phyloP scores from a whole-genome alignment of 2,797 vertebrate genomes.

The Parauchenoglanis ngamensis region DNA sequence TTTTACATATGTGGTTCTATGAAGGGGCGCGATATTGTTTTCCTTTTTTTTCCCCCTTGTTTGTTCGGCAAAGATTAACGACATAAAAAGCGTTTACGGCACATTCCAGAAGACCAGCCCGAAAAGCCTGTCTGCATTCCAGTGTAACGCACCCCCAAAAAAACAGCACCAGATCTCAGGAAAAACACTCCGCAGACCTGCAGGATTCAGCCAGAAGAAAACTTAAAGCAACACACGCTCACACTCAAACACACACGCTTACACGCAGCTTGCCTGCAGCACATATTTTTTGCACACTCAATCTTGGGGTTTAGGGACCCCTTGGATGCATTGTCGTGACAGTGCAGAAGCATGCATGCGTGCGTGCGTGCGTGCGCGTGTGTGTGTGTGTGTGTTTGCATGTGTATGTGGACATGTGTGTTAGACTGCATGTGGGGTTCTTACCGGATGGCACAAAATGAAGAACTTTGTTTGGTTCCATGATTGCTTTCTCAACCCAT shows the following conservation, averaged over 20 bases:
- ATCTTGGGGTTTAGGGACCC: constrained; percentile 76
- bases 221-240: constrained; percentile 52
- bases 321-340: constrained; percentile 64
- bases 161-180: constrained; percentile 48
- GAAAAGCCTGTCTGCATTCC: constrained; percentile 54
- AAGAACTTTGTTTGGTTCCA: constrained; percentile 85
- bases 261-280: constrained; percentile 53
- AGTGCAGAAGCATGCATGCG: constrained; percentile 32
- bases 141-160: constrained; percentile 52
- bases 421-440: constrained; percentile 63
- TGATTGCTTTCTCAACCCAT: constrained; percentile 81
- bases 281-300: constrained; percentile 67
- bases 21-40: constrained; percentile 50
- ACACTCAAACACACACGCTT: constrained; percentile 25
- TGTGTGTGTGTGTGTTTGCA: neutral
- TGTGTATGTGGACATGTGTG: constrained; percentile 37
- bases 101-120: constrained; percentile 67
- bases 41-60: constrained; percentile 45
- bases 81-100: constrained; percentile 60
- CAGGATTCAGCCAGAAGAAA: constrained; percentile 55
- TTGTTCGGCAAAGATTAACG: constrained; percentile 60
- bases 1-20: constrained; percentile 41
- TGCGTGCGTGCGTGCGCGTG: constrained; percentile 33
- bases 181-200: constrained; percentile 58
- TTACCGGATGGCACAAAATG: constrained; percentile 84